Conservation (phyloP, 2,797 vertebrate genomes). For the Sylvia borin region DNA sequence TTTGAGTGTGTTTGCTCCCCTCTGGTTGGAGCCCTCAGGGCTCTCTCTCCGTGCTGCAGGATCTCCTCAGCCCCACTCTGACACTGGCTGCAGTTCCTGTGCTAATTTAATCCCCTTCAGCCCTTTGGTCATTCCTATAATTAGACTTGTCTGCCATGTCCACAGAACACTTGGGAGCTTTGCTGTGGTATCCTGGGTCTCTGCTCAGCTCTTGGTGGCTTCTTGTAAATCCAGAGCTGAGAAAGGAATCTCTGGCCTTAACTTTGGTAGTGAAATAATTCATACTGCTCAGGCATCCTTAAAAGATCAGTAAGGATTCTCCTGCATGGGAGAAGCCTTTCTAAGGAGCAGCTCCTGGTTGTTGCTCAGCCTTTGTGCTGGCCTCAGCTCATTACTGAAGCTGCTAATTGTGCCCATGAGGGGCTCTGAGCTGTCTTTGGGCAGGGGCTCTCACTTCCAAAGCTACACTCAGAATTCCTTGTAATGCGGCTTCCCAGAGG, state of each 20-base stretch:
- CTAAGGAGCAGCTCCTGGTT: not conserved
- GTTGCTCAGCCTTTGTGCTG: not conserved
- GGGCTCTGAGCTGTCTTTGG: not conserved
- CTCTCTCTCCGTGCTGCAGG: not conserved
- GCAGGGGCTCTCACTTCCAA: not conserved
- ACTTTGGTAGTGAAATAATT: not conserved
- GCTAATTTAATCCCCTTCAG: conserved; percentile 61
- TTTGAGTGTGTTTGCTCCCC: not conserved
- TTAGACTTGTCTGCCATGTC: conserved; percentile 30
- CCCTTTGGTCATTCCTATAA: conserved; percentile 61
- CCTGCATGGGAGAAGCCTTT: not conserved
- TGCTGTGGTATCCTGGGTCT: not conserved
- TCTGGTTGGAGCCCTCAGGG: not conserved
- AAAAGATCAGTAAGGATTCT: not conserved
- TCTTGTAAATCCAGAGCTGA: not conserved
- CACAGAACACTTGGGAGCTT: not conserved
- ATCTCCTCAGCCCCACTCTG: not conserved
- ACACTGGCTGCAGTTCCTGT: conserved; percentile 1
- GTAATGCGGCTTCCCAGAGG: not conserved
- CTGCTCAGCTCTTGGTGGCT: not conserved
- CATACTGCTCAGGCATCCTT: not conserved
- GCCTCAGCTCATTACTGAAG: not conserved
- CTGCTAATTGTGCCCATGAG: not conserved
- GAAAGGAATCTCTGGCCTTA: not conserved
- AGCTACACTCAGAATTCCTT: not conserved